These are phyloP conservation scores for Sthenelais limicola DNA, from an alignment of 2,888 invertebrate genomes.

Conservation along the genomic window DNA sequence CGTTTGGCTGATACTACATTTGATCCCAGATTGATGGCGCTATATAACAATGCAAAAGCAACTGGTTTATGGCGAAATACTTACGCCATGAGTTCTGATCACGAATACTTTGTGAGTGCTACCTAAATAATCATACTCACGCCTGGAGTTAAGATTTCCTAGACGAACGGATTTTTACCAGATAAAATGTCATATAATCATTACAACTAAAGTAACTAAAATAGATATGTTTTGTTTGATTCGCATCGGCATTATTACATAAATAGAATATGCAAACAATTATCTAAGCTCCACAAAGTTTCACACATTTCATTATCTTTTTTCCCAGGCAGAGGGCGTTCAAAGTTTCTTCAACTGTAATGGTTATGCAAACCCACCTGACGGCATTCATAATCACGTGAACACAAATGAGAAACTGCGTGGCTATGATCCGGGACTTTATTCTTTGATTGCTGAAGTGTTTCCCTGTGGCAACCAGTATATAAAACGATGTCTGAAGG, in stretches of 20 bases:
- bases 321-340: conserved; percentile 53
- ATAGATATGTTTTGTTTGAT: too few species aligned
- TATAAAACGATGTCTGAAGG: conserved; percentile 51
- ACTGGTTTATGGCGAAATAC: conserved; percentile 25
- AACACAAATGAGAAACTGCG: conserved; percentile 54
- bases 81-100: conserved; percentile 15
- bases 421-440: conserved; percentile 53
- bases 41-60: conserved; percentile 14
- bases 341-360: conserved; percentile 56
- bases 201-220: too few species aligned
- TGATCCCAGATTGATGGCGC: conserved; percentile 5
- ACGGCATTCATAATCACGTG: conserved; percentile 53
- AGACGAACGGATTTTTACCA: too few species aligned
- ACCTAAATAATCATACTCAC: too few species aligned
- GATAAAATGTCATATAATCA: too few species aligned
- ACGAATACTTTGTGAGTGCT: conserved; percentile 33
- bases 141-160: too few species aligned
- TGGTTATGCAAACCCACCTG: conserved; percentile 48
- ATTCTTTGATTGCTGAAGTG: conserved; percentile 50
- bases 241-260: too few species aligned
- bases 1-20: conserved; percentile 1
- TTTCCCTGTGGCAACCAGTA: conserved; percentile 55
- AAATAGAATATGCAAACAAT: too few species aligned
- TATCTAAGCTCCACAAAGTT: too few species aligned
- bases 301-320: too few species aligned